Evolutionary conservation across 2,113 vertebrate species (phyloP), one percentile per base, ranked within the genome.

Genomic region (Myodes glareolus): DNA sequence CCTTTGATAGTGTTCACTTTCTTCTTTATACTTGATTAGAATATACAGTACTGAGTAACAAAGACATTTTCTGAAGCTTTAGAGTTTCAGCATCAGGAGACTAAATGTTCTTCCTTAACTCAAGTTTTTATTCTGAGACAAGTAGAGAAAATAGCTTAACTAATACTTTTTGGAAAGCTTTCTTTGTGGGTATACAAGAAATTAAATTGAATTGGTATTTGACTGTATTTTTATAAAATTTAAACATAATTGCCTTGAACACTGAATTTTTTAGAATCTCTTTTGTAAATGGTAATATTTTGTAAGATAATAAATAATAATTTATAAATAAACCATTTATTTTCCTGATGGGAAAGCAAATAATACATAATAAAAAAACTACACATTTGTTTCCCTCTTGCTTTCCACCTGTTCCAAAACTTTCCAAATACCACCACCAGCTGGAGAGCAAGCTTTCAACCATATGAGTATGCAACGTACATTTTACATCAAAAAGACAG

Each of bases 1-100:
- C 98, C 98, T 99, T 98, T 99, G 99, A 99, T 99, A 98, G 98
- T 98, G 98, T 97, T 98, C 98, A 98, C 98, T 98, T 98, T 98
- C 96, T 98, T 97, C 96, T 99, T 98, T 99, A 98, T 98, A 98
- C 98, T 98, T 99, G 98, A 98, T 98, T 98, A 99, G 98, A 98
- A 98, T 98, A 98, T 98, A 99, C 98, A 99, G 98, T 99, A 98
- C 95, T 98, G 97, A 98, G 98, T 98, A 98, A 98, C 99, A 98
- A 98, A 98, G 98, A 98, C 98, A 98, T 97, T 99, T 98, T 98
- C 98, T 98, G 97, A 98, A 98, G 98, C 95, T 98, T 98, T 97
- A 91, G 93, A 98, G 82, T 98, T 99, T 98, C 98, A 98, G 45
- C 75, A 84, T 93, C 86, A 98, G 81, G 45, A 3, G 21, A 84